Evolutionary conservation across 2,888 invertebrate genomes (phyloP).

Genomic region (Pyralis farinalis): DNA sequence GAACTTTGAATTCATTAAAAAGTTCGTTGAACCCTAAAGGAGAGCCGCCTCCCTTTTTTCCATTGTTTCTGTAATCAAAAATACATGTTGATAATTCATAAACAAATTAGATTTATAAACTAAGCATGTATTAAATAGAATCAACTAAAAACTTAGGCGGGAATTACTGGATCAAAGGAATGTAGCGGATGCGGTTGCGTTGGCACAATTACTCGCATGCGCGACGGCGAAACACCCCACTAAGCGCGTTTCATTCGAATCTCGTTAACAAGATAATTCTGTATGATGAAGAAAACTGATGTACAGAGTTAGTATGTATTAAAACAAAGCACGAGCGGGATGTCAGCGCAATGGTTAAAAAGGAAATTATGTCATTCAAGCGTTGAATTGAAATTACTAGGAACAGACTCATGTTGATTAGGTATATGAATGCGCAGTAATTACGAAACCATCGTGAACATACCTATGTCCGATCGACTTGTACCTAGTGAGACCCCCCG

Average conservation of each 20-base stretch:
- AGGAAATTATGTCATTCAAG: constrained; percentile 44
- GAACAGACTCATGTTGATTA: constrained; percentile 27
- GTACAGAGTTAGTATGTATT: constrained; percentile 42
- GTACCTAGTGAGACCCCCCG: constrained; percentile 88
- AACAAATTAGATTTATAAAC: neutral
- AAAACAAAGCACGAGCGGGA: constrained; percentile 27
- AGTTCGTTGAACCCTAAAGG: constrained; percentile 93
- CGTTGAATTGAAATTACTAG: constrained; percentile 36
- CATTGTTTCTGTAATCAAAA: constrained; percentile 76
- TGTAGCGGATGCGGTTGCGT: constrained; percentile 63
- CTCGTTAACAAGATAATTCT: constrained; percentile 48
- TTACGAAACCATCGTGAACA: constrained; percentile 23
- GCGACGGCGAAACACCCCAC: constrained; percentile 57
- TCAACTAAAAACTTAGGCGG: constrained; percentile 32
- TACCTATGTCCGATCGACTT: constrained; percentile 86
- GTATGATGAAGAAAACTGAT: constrained; percentile 33
- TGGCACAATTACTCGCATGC: constrained; percentile 64
- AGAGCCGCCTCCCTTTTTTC: constrained; percentile 86
- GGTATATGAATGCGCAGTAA: constrained; percentile 29
- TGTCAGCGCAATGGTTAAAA: constrained; percentile 38
- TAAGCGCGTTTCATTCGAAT: constrained; percentile 49
- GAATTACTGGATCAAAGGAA: constrained; percentile 54
- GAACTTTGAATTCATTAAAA: constrained; percentile 92
- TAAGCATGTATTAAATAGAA: constrained; percentile 11
- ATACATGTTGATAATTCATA: neutral